Evolutionary conservation across 2,888 invertebrate genomes (phyloP).

Genomic region (Criorhina ranunculi): DNA sequence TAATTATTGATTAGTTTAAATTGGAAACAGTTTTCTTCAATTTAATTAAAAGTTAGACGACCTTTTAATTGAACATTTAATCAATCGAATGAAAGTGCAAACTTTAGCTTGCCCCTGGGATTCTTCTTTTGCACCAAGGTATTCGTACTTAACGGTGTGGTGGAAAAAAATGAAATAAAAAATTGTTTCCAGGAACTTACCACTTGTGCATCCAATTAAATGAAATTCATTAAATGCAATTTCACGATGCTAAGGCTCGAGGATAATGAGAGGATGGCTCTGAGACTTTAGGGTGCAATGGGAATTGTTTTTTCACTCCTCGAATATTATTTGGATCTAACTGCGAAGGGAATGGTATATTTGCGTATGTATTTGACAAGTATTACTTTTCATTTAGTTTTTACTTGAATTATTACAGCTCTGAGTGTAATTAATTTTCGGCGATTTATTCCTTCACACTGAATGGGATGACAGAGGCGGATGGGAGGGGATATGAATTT

Average conservation of each 20-base stretch:
- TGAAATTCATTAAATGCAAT: conserved; percentile 43
- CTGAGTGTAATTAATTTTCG: conserved; percentile 20
- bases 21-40: conserved; percentile 63
- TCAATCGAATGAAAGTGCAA: conserved; percentile 59
- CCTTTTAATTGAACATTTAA: conserved; percentile 69
- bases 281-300: neutral
- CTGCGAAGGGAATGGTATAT: neutral
- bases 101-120: conserved; percentile 19
- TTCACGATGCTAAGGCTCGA: neutral
- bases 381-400: conserved; percentile 33
- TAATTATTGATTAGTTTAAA: conserved; percentile 56
- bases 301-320: neutral
- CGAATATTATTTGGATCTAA: no score
- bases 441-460: conserved; percentile 6
- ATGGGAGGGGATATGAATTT: neutral
- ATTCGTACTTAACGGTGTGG: neutral
- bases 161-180: neutral
- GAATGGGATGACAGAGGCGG: neutral
- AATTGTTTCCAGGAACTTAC: neutral
- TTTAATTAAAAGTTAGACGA: conserved; percentile 70
- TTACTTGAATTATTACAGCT: conserved; percentile 1
- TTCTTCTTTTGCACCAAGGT: neutral
- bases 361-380: neutral
- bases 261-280: neutral
- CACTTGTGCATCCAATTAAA: conserved; percentile 51